These are phyloP conservation scores for Felis catus DNA, from an alignment of 2,113 vertebrate genomes.

Conservation along the genomic window F.catus_Fca126_mat1.0 CM031420.1:113196501-113197000, in stretches of 20 bases:
- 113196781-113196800: too few species aligned
- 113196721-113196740: too few species aligned
- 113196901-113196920: background rate
- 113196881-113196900: background rate
- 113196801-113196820: too few species aligned
- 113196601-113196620: background rate
- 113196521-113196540: background rate
- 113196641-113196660: too few species aligned
- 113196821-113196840: background rate
- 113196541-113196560: background rate
- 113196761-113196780: too few species aligned
- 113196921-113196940: background rate
- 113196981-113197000: background rate
- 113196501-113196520: background rate
- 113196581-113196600: background rate
- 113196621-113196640: too few species aligned
- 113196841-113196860: background rate
- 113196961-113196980: background rate
- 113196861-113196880: background rate
- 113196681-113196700: too few species aligned
- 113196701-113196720: too few species aligned
- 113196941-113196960: background rate
- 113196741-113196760: too few species aligned
- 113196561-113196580: background rate
- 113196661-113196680: too few species aligned